Conservation (phyloP, 1,140 invertebrate species). For the Bilobella aurantiaca region DNA sequence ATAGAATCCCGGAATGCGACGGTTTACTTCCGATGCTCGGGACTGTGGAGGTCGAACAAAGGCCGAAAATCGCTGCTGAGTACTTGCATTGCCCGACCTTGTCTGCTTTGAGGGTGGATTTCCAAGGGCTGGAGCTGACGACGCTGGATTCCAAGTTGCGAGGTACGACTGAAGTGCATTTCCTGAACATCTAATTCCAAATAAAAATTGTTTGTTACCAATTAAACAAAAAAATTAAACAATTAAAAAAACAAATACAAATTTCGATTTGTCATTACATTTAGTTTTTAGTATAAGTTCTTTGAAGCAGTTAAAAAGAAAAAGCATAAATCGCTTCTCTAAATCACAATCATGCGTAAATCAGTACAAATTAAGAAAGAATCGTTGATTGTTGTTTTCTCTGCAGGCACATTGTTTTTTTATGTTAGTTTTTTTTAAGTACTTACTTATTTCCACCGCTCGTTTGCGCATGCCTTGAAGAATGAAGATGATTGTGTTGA, state of each 20-base stretch:
- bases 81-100: neutral
- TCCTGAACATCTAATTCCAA: conserved; percentile 26
- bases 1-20: neutral
- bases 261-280: too few species aligned
- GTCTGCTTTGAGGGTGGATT: neutral
- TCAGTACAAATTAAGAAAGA: too few species aligned
- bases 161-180: conserved; percentile 34
- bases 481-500: neutral
- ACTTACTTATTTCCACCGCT: conserved; percentile 19
- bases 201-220: conserved; percentile 1
- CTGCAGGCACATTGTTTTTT: too few species aligned
- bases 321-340: too few species aligned
- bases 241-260: too few species aligned
- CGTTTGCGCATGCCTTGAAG: neutral
- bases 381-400: too few species aligned
- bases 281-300: too few species aligned
- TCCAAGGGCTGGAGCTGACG: neutral
- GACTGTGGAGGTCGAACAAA: conserved; percentile 34
- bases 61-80: conserved; percentile 23
- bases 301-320: neutral
- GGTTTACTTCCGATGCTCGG: neutral
- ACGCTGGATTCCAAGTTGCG: conserved; percentile 28
- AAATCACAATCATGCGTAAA: too few species aligned
- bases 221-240: too few species aligned
- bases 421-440: too few species aligned